These are phyloP conservation scores for Drosophila lacertosa DNA, from an alignment of 1,140 invertebrate species.

Conservation along the genomic window DNA sequence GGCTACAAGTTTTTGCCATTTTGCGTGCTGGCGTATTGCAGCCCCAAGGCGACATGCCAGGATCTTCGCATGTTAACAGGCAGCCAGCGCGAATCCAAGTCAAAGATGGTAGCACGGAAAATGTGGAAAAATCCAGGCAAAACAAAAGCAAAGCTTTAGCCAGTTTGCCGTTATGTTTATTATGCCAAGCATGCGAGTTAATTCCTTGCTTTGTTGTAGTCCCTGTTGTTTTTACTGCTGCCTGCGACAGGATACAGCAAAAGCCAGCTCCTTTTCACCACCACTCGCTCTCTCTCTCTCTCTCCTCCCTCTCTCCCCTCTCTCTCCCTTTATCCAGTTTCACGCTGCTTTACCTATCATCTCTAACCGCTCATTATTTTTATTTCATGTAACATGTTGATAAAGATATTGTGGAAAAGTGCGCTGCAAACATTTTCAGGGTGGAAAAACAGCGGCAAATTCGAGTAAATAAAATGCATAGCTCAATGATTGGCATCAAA, in stretches of 20 bases:
- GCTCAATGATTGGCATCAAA: slow-evolving; percentile 25
- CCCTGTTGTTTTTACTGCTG: slow-evolving; percentile 16
- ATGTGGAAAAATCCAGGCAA: not conserved
- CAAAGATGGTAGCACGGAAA: slow-evolving; percentile 3
- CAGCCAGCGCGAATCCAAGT: too few species aligned
- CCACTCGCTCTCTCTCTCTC: not conserved
- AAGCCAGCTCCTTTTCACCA: slow-evolving; percentile 1
- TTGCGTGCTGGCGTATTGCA: slow-evolving; percentile 49
- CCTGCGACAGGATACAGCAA: slow-evolving; percentile 34
- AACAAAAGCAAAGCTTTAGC: slow-evolving; percentile 46
- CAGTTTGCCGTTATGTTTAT: slow-evolving; percentile 71
- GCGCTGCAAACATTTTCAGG: too few species aligned
- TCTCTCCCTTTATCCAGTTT: slow-evolving; percentile 72
- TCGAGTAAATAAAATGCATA: slow-evolving; percentile 34
- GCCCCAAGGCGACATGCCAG: slow-evolving; percentile 49
- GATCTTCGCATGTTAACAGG: slow-evolving; percentile 22
- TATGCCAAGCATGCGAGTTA: slow-evolving; percentile 79
- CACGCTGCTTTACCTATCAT: too few species aligned
- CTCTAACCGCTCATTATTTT: too few species aligned
- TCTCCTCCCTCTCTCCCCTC: not conserved
- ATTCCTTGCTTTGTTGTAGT: slow-evolving; percentile 66
- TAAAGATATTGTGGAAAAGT: too few species aligned
- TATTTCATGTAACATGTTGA: too few species aligned
- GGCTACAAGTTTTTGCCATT: slow-evolving; percentile 76
- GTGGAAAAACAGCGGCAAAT: too few species aligned